These are phyloP conservation scores for Tenebrio molitor DNA, from an alignment of 1,140 invertebrate species.

Conservation along the genomic window DNA sequence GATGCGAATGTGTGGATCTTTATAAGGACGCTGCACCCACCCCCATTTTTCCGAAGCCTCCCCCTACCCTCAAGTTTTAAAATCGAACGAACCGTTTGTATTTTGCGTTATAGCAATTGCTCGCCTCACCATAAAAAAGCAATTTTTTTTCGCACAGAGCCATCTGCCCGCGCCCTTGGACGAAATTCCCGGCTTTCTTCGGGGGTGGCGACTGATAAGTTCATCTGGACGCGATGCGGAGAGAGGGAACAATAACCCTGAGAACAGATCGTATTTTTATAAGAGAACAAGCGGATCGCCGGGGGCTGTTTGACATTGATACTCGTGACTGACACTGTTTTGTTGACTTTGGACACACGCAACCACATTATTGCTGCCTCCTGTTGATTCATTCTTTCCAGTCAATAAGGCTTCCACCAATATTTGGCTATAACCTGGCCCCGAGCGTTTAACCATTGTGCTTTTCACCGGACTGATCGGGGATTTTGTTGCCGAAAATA, in stretches of 20 bases:
- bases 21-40: slow-evolving; percentile 37
- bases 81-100: slow-evolving; percentile 19
- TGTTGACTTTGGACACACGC: slow-evolving; percentile 61
- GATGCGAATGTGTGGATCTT: slow-evolving; percentile 50
- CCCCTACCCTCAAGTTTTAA: slow-evolving; percentile 28
- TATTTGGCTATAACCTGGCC: slow-evolving; percentile 52
- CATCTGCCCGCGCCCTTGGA: no score
- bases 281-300: slow-evolving; percentile 61
- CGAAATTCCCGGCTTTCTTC: neutral
- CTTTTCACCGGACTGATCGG: slow-evolving; percentile 31
- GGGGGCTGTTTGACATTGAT: slow-evolving; percentile 56
- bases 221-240: neutral
- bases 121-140: neutral
- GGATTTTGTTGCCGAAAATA: slow-evolving; percentile 34
- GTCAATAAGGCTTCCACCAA: slow-evolving; percentile 60
- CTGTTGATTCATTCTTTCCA: slow-evolving; percentile 63
- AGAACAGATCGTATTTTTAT: slow-evolving; percentile 54
- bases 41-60: slow-evolving; percentile 24
- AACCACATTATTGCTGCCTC: slow-evolving; percentile 59
- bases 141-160: no score
- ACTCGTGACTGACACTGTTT: slow-evolving; percentile 49
- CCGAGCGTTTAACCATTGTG: slow-evolving; percentile 34
- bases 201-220: neutral
- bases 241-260: slow-evolving; percentile 9
- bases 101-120: slow-evolving; percentile 21